Conservation (phyloP, 2,888 invertebrate genomes). For the Sinodicranocentrus sp. region DNA sequence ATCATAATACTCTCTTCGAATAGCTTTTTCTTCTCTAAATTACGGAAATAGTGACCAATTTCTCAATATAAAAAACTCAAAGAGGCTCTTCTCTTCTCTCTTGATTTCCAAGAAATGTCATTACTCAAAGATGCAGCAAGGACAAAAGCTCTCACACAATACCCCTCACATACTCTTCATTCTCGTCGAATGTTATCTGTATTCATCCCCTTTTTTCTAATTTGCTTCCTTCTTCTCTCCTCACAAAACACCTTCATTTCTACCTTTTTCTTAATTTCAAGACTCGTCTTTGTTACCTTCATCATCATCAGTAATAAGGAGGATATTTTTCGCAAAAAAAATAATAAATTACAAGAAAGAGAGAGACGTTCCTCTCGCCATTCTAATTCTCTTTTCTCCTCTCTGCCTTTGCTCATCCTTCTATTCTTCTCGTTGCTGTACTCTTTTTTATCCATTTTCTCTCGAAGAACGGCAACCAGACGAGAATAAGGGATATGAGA, state of each 20-base stretch:
- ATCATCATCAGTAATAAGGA: conserved; percentile 22
- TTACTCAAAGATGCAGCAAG: not conserved
- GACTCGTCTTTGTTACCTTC: not conserved
- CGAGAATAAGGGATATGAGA: conserved; percentile 48
- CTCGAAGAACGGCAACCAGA: conserved; percentile 25
- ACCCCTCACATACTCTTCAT: too few relatives aligned
- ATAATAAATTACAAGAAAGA: conserved; percentile 32
- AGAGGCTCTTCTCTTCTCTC: not conserved
- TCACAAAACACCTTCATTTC: conserved; percentile 3
- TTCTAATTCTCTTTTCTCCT: conserved; percentile 20
- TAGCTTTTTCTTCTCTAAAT: conserved; percentile 9
- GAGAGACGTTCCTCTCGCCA: conserved; percentile 24
- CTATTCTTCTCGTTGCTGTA: conserved; percentile 18
- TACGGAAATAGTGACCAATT: not conserved
- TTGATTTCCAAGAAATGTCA: not conserved
- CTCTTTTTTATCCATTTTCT: conserved; percentile 41
- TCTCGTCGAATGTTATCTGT: too few relatives aligned
- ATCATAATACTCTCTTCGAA: too few relatives aligned
- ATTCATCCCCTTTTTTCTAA: not conserved
- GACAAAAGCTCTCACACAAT: not conserved
- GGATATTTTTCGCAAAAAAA: conserved; percentile 38
- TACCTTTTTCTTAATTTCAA: conserved; percentile 17
- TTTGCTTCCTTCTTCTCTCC: not conserved
- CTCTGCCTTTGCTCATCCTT: conserved; percentile 45
- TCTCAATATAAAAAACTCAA: too few relatives aligned